Evolutionary conservation across 2,113 vertebrate species (phyloP).

Genomic region (Zosterops hypoxanthus): DNA sequence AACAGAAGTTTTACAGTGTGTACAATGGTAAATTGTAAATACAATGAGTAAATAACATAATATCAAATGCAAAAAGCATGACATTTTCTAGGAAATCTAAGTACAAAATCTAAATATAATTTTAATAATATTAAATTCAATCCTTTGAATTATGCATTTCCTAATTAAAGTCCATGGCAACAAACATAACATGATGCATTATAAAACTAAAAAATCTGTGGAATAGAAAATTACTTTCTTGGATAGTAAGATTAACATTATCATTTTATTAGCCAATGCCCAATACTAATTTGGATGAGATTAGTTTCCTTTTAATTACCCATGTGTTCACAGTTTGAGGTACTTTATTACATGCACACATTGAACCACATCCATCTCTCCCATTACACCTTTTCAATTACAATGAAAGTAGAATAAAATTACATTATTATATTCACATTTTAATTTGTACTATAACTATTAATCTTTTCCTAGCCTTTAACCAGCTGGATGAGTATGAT

Average conservation of each 20-base stretch:
- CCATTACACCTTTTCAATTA: slow-evolving; percentile 57
- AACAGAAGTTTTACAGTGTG: background rate
- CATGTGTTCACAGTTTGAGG: slow-evolving; percentile 35
- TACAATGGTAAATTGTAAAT: background rate
- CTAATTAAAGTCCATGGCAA: background rate
- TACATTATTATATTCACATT: slow-evolving; percentile 35
- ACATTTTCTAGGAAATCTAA: background rate
- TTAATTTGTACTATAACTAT: slow-evolving; percentile 44
- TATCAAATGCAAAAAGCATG: background rate
- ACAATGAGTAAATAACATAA: background rate
- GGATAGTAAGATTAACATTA: background rate
- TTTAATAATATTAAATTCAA: slow-evolving; percentile 12
- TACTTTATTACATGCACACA: slow-evolving; percentile 36
- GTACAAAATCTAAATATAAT: background rate
- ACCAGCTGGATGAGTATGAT: background rate
- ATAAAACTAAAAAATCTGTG: background rate
- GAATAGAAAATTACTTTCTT: slow-evolving; percentile 26
- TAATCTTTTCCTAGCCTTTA: slow-evolving; percentile 26
- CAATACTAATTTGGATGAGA: slow-evolving; percentile 20
- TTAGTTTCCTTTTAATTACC: slow-evolving; percentile 50
- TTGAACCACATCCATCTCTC: slow-evolving; percentile 39
- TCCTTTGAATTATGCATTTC: slow-evolving; percentile 6
- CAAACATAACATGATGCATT: background rate
- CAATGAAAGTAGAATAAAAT: slow-evolving; percentile 33
- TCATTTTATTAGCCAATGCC: slow-evolving; percentile 41